Conservation (phyloP, 2,113 vertebrate genomes). For the Trochalopteron elliotii region DNA sequence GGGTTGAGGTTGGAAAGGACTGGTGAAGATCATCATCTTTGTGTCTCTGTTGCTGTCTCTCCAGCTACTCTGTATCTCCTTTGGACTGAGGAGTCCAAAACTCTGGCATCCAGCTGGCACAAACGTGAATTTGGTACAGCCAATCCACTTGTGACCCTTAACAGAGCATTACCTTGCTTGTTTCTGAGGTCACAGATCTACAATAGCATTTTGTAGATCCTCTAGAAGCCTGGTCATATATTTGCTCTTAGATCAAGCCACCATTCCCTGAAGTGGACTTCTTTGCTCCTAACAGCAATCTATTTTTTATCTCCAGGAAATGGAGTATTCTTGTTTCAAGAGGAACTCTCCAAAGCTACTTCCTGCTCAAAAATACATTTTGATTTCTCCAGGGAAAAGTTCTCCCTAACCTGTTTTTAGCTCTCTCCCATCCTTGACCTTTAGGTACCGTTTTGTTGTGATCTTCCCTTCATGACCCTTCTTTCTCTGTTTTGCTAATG, state of each 20-base stretch:
- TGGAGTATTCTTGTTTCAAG: conserved; percentile 31
- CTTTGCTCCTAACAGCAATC: not conserved
- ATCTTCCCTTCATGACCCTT: not conserved
- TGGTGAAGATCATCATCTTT: not conserved
- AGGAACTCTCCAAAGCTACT: conserved; percentile 53
- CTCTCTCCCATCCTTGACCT: conserved; percentile 50
- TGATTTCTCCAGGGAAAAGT: conserved; percentile 40
- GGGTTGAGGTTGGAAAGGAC: not conserved
- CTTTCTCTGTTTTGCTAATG: not conserved
- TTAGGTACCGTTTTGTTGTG: not conserved
- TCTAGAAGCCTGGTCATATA: not conserved
- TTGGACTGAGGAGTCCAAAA: not conserved
- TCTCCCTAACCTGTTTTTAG: conserved; percentile 27
- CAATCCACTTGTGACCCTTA: not conserved
- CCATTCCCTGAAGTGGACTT: not conserved
- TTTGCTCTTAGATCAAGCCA: not conserved
- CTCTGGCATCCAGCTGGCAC: not conserved
- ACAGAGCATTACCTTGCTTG: not conserved
- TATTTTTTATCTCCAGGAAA: conserved; percentile 54
- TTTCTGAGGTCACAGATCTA: not conserved
- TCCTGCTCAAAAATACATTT: conserved; percentile 52
- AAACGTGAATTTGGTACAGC: fast-evolving
- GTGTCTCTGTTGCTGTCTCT: not conserved
- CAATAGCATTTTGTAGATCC: not conserved
- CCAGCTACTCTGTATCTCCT: not conserved